phyloP scores from a whole-genome alignment of 2,797 vertebrate species.

The Apodemus agrarius region DNA sequence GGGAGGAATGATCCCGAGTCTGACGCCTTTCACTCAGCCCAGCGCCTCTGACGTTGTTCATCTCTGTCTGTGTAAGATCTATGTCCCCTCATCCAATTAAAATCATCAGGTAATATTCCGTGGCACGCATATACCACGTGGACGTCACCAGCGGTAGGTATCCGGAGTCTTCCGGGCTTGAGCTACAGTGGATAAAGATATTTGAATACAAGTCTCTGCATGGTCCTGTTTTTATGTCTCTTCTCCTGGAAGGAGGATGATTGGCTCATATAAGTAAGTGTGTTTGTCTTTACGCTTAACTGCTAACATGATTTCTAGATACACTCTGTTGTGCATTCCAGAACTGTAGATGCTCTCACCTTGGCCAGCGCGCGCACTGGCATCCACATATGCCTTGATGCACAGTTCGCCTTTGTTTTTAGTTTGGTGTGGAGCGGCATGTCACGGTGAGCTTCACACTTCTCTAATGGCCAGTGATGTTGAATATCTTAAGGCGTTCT shows the following conservation, averaged over 20 bases:
- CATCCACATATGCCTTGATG: neutral
- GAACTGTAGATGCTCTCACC: neutral
- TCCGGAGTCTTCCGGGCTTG: neutral
- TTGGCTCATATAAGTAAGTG: neutral
- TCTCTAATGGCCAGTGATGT: neutral
- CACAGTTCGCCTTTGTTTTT: neutral
- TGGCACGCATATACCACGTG: no score
- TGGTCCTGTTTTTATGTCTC: neutral
- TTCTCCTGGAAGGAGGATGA: neutral
- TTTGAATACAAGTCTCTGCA: neutral
- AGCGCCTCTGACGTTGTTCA: neutral
- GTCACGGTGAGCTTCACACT: neutral
- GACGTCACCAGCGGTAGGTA: neutral
- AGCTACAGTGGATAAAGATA: neutral
- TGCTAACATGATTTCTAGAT: neutral
- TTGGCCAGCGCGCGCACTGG: neutral
- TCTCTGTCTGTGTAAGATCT: no score
- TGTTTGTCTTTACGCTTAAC: conserved; percentile 17
- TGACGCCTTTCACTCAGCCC: neutral
- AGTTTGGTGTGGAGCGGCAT: neutral
- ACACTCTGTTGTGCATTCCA: neutral
- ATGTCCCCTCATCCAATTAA: neutral
- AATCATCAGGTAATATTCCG: neutral
- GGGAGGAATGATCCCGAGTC: neutral
- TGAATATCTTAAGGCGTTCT: neutral